Evolutionary conservation across 92 coral and sea anemone species (phyloP).

Genomic region (Parazoanthus atlanticus): DNA sequence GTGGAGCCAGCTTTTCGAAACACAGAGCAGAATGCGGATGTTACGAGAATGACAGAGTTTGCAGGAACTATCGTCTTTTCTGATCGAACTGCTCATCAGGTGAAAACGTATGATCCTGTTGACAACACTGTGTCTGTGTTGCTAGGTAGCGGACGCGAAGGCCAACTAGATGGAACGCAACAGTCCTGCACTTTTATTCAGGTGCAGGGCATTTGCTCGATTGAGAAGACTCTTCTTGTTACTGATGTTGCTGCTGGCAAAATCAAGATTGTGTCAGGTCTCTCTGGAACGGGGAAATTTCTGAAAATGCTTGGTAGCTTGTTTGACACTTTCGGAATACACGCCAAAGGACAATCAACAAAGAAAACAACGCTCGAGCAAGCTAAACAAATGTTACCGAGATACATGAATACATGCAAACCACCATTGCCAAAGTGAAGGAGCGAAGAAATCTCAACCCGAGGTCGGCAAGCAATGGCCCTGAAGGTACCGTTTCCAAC

Average conservation of each 20-base stretch:
- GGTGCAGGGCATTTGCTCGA: slow-evolving; percentile 37
- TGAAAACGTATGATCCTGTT: slow-evolving; percentile 43
- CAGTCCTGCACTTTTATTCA: slow-evolving; percentile 44
- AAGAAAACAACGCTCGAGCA: slow-evolving; percentile 39
- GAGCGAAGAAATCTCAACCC: slow-evolving; percentile 21
- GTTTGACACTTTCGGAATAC: slow-evolving; percentile 42
- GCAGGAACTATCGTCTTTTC: slow-evolving; percentile 36
- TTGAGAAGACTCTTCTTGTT: slow-evolving; percentile 41
- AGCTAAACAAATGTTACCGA: slow-evolving; percentile 46
- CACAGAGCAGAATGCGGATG: slow-evolving; percentile 23
- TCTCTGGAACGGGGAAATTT: slow-evolving; percentile 43
- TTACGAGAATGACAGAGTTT: slow-evolving; percentile 3
- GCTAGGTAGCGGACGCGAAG: slow-evolving; percentile 43
- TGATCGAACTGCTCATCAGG: slow-evolving; percentile 42
- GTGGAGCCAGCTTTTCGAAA: slow-evolving; percentile 41
- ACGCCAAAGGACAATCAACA: slow-evolving; percentile 47
- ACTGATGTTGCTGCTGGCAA: slow-evolving; percentile 51
- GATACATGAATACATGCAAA: slow-evolving; percentile 44
- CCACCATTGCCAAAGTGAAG: slow-evolving; percentile 39
- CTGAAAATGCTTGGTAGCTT: slow-evolving; percentile 56
- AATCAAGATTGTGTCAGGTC: slow-evolving; percentile 36
- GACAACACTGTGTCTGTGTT: slow-evolving; percentile 43
- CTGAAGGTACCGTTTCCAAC: slow-evolving; percentile 17
- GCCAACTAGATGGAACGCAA: slow-evolving; percentile 37
- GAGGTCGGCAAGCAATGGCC: slow-evolving; percentile 11